Evolutionary conservation across 2,113 vertebrate genomes (phyloP), one percentile per base, ranked within the genome.

Genomic region (Donacobius atricapilla): DNA sequence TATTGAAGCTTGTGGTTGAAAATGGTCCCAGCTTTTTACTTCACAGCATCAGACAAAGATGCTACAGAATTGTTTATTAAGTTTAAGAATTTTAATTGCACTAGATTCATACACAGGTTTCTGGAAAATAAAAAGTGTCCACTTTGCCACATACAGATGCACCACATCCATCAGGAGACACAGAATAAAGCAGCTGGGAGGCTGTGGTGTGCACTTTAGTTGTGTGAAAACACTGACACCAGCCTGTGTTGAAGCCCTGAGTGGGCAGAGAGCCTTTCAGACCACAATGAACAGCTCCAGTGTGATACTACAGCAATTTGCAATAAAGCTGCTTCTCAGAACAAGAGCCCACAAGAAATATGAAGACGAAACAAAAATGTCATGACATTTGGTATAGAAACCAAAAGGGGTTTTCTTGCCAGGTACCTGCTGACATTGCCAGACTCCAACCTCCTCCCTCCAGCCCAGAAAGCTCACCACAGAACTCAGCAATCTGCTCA

Each of bases 401-500:
- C 11, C 64, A 50, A 50, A 76, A 11, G 0, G 19, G 35, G 45
- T 66, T 90, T 81, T 45, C 60, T 79, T 86, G 88, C 94, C 96
- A 97, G 87, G 75, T 91, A 88, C 96, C 91, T 92, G 81, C 94
- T 95, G 94, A 76, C 68, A 73, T 17, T 77, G 95, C 89, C 94
- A 96, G 94, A 57, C 83, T 93, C 75, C n/a, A 79, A 25, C 61
- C 69, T 95, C 88, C 75, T 92, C 79, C 83, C 73, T 73, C 45
- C 57, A 83, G 93, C 83, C 72, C 51, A 27, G 78, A 88, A 80
- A 91, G 63, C 94, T 83, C 91, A 92, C 64, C 81, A 79, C 57
- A 79, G 95, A 95, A 96, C 68, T 95, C 90, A 94, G 83, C 96
- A 97, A 97, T 96, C 97, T 97, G 96, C 90, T 96, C 96, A 71